Evolutionary conservation across 2,888 invertebrate species (phyloP), one percentile per base, ranked within the genome.

Genomic region (Pomacea canaliculata): DNA sequence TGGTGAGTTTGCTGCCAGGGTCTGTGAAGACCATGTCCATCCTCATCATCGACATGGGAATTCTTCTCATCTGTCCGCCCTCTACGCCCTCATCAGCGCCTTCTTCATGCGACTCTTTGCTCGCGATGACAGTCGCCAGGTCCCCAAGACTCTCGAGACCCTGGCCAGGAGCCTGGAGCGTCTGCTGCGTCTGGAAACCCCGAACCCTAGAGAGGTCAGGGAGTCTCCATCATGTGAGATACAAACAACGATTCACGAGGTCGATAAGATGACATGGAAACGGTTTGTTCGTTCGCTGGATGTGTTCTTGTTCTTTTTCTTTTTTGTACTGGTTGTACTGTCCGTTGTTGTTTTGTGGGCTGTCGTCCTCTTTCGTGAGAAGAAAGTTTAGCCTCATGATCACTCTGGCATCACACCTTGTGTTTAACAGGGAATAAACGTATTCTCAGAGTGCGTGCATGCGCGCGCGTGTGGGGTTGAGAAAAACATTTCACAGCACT

Each of bases 181-280:
- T 16, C 60, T 73, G 18, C 19, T 73, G 19, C 67, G 67, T 16
- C 59, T 73, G 23, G 73, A 73, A 16, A 67, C 56, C n/a, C 73
- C 73, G 10, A 9, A 16, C 67, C 67, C 19, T 3, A 68, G 59
- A 56, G 67, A 67, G 23, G 73, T 5, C 37, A 37, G 37, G 37
- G 37, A 37, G 3, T 5, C 37, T 37, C 37, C 37, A 37, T 37
- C 37, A 37, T 37, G 37, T 37, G 37, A 37, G 37, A 5, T 1
- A 37, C 37, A 67, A 16, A 10, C 7, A 7, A 59, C n/a, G 46
- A 60, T 73, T 4, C 65, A 59, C 46, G 56, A 27, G 60, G 46
- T 12, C 66, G 48, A 73, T 48, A 65, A 75, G 37, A 70, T 75
- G 70, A 75, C 75, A 19, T 75, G 75, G 75, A 51, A 63, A 60